Base-by-base conservation (phyloP, 2,113 vertebrate genomes). In the Mobula hypostoma region DNA sequence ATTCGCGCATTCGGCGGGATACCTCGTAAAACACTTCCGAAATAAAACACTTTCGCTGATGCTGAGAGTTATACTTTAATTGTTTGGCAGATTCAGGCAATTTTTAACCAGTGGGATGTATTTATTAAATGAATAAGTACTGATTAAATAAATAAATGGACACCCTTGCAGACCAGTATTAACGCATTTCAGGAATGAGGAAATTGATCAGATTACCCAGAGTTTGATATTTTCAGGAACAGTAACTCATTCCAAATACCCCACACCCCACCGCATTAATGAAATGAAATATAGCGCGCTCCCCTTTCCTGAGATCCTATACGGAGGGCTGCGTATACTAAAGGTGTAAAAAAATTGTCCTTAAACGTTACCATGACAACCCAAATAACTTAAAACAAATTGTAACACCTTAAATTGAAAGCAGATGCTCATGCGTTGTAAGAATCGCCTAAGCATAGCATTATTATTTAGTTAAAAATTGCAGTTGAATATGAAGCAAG, bases 341-440 rank as follows among this genome's bases (percentile, higher is more conserved):
- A 93, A 74, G 36, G 91, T 93, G 68, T 93, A 74, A 74, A 74
- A 56, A 93, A 93, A 36, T 56, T 48, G 32, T 76, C 91, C 74
- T 74, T 93, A 93, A 76, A 76, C 68, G 40, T 93, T 74, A 5
- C 91, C 68, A 93, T 76, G 91, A 7, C 68, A 48, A 76, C 91
- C 21, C 70, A 70, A 74, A 93, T 74, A 93, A 93, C 70, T 74
- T 93, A 93, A 93, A 93, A 76, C 91, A 93, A 93, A 48, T 93
- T 93, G 91, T 93, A 70, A 70, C 91, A 93, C 91, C 36, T 93
- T 76, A 56, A 93, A 93, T 93, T 29, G 19, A 76, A 74, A 93
- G 61, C 91, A 93, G 91, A 93, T 93, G 91, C 36, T 27, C 19
- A 7, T 48, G 85, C n/a, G 68, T 56, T 48, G 91, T 1, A 70